Base-by-base conservation (phyloP, 2,888 invertebrate species). In the Branchellion lobata region DNA sequence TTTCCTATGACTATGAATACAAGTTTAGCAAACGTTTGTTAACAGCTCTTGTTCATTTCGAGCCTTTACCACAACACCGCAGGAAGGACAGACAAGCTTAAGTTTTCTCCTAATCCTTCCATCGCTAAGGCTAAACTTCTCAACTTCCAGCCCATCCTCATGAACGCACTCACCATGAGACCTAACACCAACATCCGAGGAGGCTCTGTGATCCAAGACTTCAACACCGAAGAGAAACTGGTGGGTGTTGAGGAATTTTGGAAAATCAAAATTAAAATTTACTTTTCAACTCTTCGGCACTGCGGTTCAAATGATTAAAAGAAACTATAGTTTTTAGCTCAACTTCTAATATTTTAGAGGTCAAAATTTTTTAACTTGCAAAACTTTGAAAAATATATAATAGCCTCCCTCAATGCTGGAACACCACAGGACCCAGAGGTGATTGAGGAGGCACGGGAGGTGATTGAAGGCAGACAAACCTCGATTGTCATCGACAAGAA, bases 121-220 rank as follows among this genome's bases (percentile, higher is more conserved):
- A 92, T 92, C 84, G 90, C 91, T 0, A 98, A 98, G 88, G 94
- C 96, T 0, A 91, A 92, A 76, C 90, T 92, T 84, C 89, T 99
- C 78, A 93, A 97, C 88, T 91, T 97, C 78, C 91, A 92, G 79
- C 90, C 92, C 21, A 92, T 99, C 78, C 89, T 98, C 81, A 93
- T 93, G 89, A 94, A 94, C 87, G 97, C 97, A 0, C 89, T 93
- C 72, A 93, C 93, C 84, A 91, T 97, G 90, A 90, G 96, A 57
- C 96, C 97, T 0, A 93, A 93, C 1, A 92, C 93, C 24, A 94
- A 94, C 85, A 96, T 96, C 81, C 89, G 92, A 34, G 98, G 95
- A 21, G 98, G 96, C 5, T 93, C 94, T 5, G 91, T 94, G 34
- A 87, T 91, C 51, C 94, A 94, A 90, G 91, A 89, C 80, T 87